Evolutionary conservation across 2,797 vertebrate species (phyloP).

Genomic region (Acipenser ruthenus): DNA sequence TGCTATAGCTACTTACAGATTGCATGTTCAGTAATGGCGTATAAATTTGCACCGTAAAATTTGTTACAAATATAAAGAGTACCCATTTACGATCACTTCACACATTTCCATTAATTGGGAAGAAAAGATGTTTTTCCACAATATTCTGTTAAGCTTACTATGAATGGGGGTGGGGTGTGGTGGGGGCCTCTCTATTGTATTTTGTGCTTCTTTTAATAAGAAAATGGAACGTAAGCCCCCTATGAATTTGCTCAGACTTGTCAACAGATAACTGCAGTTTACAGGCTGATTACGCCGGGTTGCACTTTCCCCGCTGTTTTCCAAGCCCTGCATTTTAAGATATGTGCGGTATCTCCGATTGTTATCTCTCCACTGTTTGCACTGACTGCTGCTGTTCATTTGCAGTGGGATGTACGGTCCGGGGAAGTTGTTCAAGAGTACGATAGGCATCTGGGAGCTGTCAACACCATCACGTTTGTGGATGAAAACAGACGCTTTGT

Average conservation of each 20-base stretch:
- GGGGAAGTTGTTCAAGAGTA: conserved; percentile 96
- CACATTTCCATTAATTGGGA: too few relatives aligned
- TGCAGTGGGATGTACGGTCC: conserved; percentile 87
- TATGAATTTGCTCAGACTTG: not conserved
- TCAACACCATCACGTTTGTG: conserved; percentile 98
- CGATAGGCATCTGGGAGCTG: conserved; percentile 92
- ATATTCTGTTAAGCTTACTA: too few relatives aligned
- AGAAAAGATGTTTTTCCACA: too few relatives aligned
- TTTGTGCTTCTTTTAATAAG: not conserved
- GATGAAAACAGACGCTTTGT: conserved; percentile 95
- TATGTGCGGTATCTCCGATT: not conserved
- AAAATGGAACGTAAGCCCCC: not conserved
- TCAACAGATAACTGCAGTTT: not conserved
- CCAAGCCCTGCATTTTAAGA: not conserved
- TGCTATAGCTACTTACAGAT: too few relatives aligned
- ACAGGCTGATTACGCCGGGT: not conserved
- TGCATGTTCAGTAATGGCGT: too few relatives aligned
- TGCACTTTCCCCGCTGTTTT: not conserved
- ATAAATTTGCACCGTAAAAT: too few relatives aligned
- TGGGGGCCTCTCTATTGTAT: too few relatives aligned
- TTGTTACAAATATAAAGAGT: too few relatives aligned
- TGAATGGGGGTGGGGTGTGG: too few relatives aligned
- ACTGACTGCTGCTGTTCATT: not conserved
- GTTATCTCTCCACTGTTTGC: not conserved
- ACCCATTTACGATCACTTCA: too few relatives aligned